Evolutionary conservation across 2,113 vertebrate species (phyloP).

Genomic region (Labeo rohita): DNA sequence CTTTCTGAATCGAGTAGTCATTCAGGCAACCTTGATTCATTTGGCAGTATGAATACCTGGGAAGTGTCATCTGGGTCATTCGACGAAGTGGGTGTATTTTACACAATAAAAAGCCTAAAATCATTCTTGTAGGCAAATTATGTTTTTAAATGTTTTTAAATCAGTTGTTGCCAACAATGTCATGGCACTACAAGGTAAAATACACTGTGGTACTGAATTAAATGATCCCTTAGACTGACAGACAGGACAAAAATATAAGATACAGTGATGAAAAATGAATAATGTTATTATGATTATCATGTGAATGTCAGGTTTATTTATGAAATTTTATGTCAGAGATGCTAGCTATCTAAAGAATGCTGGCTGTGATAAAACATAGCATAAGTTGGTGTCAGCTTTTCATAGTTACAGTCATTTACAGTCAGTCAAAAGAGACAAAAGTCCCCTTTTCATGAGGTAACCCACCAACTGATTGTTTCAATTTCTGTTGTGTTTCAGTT

Average conservation of each 20-base stretch:
- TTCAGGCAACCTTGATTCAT: neutral
- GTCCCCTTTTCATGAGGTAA: neutral
- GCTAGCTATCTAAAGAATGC: neutral
- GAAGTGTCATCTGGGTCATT: neutral
- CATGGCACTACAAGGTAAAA: too few relatives aligned
- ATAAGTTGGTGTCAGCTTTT: neutral
- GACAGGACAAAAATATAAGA: neutral
- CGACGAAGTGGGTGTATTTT: neutral
- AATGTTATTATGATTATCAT: neutral
- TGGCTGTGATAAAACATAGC: too few relatives aligned
- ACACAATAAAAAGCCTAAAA: neutral
- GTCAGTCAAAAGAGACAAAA: neutral
- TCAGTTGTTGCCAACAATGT: neutral
- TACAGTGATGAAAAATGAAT: neutral
- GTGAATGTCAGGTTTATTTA: neutral
- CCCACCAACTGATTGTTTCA: neutral
- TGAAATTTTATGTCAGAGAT: neutral
- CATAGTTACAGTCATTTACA: neutral
- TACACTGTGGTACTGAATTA: too few relatives aligned
- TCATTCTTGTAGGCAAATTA: neutral
- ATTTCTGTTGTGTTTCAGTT: conserved; percentile 77
- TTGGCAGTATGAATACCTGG: neutral
- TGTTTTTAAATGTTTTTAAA: neutral
- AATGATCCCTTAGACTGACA: too few relatives aligned
- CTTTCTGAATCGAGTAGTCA: neutral